Evolutionary conservation across 2,113 vertebrate genomes (phyloP).

Genomic region (Macquaria australasica): DNA sequence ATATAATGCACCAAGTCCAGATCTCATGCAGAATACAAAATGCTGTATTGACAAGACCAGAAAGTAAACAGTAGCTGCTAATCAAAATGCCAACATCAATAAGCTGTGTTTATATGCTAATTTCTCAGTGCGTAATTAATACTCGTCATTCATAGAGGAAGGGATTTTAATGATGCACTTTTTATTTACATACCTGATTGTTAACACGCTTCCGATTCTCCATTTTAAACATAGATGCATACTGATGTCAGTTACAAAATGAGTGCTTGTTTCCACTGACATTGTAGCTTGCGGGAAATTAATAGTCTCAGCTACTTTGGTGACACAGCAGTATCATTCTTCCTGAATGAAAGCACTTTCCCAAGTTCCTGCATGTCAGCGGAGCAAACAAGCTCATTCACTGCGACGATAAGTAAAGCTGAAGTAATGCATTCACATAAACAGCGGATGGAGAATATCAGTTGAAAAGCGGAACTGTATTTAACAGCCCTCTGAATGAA

Average conservation of each 20-base stretch:
- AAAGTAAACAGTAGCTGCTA: slow-evolving; percentile 30
- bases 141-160: slow-evolving; percentile 16
- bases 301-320: slow-evolving; percentile 45
- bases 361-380: slow-evolving; percentile 44
- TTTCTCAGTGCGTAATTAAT: slow-evolving; percentile 34
- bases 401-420: slow-evolving; percentile 40
- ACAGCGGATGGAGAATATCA: slow-evolving; percentile 23
- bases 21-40: not conserved
- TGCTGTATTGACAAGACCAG: not conserved
- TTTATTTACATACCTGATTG: slow-evolving; percentile 27
- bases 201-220: slow-evolving; percentile 1
- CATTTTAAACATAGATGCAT: slow-evolving; percentile 16
- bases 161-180: not conserved
- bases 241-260: slow-evolving; percentile 38
- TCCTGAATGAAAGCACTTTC: slow-evolving; percentile 49
- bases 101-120: slow-evolving; percentile 17
- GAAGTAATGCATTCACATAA: slow-evolving; percentile 36
- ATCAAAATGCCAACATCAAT: slow-evolving; percentile 32
- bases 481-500: slow-evolving; percentile 53
- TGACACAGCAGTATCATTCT: slow-evolving; percentile 60
- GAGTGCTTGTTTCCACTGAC: slow-evolving; percentile 46
- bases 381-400: slow-evolving; percentile 53
- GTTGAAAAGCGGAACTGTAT: slow-evolving; percentile 37
- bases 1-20: not conserved
- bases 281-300: slow-evolving; percentile 38